Conservation (phyloP, 2,113 vertebrate species). For the human (Homo sapiens) region DNA sequence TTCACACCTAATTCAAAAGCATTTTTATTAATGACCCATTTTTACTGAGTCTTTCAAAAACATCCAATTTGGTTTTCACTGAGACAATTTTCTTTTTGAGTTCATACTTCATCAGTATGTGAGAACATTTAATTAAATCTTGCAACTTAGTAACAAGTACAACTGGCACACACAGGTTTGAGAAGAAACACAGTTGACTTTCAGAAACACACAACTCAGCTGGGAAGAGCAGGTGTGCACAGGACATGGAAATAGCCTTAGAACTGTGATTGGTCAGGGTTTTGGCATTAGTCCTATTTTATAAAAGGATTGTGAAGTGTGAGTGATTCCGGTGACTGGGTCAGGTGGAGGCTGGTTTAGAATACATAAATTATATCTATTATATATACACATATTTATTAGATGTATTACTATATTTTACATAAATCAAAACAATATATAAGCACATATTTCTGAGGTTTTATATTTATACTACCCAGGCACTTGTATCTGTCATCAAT, state of each 20-base stretch:
- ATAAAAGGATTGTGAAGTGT: not conserved
- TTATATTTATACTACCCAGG: not conserved
- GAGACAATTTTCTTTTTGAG: constrained; percentile 3
- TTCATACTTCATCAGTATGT: not conserved
- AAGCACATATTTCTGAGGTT: not conserved
- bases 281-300: not conserved
- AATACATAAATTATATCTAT: not conserved
- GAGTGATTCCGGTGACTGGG: not conserved
- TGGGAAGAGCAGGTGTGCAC: not conserved
- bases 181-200: not conserved
- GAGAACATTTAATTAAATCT: constrained; percentile 2
- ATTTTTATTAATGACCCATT: constrained; percentile 4
- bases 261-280: not conserved
- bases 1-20: not conserved
- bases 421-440: not conserved
- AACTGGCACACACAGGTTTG: not conserved
- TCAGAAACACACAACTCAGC: not conserved
- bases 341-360: not conserved
- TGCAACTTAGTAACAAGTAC: not conserved
- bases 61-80: not conserved
- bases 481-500: not conserved
- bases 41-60: constrained; percentile 15
- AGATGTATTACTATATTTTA: not conserved
- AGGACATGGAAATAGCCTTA: rapidly evolving
- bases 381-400: not conserved